Conservation (phyloP, 2,113 vertebrate genomes). For the Engystomops pustulosus region DNA sequence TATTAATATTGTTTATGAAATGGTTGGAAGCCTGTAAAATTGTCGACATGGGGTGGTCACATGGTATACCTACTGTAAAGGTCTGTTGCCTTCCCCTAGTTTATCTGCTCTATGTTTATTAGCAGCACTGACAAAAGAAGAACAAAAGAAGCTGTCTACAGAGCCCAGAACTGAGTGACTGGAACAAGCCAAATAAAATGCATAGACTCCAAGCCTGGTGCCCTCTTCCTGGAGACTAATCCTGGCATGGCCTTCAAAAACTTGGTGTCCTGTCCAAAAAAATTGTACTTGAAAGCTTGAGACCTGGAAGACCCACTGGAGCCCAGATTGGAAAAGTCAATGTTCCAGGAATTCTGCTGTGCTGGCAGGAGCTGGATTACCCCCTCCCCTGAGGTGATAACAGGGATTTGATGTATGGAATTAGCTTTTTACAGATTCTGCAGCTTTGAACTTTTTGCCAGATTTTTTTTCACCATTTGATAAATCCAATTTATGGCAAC, state of each 20-base stretch:
- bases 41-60: neutral
- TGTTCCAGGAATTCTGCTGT: slow-evolving; percentile 35
- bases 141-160: neutral
- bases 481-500: neutral
- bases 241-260: slow-evolving; percentile 39
- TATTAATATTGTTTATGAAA: too few relatives aligned
- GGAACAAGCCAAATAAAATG: neutral
- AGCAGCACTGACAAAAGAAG: neutral
- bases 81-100: neutral
- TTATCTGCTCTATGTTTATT: neutral
- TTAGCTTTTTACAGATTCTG: neutral
- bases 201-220: neutral
- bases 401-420: neutral
- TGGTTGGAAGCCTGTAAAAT: too few relatives aligned
- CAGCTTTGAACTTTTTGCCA: neutral
- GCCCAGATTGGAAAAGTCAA: neutral
- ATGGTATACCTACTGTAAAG: neutral
- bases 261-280: slow-evolving; percentile 22
- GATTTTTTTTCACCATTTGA: neutral
- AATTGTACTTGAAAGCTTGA: slow-evolving; percentile 13
- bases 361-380: slow-evolving; percentile 26
- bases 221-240: slow-evolving; percentile 13
- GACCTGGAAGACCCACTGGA: slow-evolving; percentile 14
- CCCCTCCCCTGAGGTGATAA: neutral
- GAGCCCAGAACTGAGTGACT: neutral